Base-by-base conservation (phyloP, 2,888 invertebrate genomes). In the Kryphioiulus occultus region DNA sequence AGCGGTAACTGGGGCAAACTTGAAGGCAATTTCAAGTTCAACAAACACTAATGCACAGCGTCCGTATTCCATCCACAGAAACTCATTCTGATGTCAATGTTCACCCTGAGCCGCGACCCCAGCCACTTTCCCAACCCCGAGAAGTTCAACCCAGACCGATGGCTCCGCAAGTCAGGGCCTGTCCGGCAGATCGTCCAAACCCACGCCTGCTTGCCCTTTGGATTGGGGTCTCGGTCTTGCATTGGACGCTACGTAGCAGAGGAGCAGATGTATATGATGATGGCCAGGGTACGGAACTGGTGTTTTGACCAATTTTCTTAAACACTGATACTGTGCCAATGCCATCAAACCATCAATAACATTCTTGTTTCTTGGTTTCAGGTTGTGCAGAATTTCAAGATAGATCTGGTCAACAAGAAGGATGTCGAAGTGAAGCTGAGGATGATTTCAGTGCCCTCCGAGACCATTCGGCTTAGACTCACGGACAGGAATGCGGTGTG, bases 191-290 rank as follows among this genome's bases (percentile, higher is more conserved):
- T 85, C 15, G 86, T 88, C 10, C 26, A 78, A 19, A 85, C 88
- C 17, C 94, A 95, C 90, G 96, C 95, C 10, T 95, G 95, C 88
- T 90, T 97, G 87, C 97, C 97, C 7, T 97, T 97, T 92, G 96
- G 96, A 0, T 93, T 96, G 89, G 97, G 97, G 0, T 94, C 94
- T 32, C 94, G 97, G 89, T 95, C 96, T 22, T 97, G 97, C 91
- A 94, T 97, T 89, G 97, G 97, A 0, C 94, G 94, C 90, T 95
- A 95, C 91, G 93, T 97, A 89, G 97, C 97, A 0, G 95, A 96
- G 91, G 92, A 94, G 85, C 96, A 97, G 92, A 93, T 97, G 90
- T 93, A 94, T 88, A 93, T 95, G 84, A 93, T 96, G 17, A 91
- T 96, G 84, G 93, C 93, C 39, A 94, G 95, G 93, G 95, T 95